phyloP scores from a whole-genome alignment of 2,888 invertebrate genomes.

The Augiades crinisus region DNA sequence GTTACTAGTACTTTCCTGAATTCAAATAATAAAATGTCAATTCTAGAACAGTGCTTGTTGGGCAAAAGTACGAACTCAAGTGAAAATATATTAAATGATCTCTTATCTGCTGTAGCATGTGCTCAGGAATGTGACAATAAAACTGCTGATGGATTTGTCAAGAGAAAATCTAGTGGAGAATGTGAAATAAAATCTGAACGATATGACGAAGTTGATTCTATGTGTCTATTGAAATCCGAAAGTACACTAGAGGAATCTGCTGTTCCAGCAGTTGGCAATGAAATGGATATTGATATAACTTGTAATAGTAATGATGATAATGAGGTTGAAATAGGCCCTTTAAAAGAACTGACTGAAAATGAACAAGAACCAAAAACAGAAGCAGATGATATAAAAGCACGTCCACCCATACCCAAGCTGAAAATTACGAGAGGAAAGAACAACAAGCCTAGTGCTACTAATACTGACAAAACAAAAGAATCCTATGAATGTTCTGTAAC shows the following conservation, averaged over 20 bases:
- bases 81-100: slow-evolving; percentile 82
- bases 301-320: slow-evolving; percentile 64
- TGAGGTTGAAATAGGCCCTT: slow-evolving; percentile 74
- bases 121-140: slow-evolving; percentile 83
- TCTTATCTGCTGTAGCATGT: slow-evolving; percentile 81
- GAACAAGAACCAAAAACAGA: slow-evolving; percentile 52
- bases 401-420: slow-evolving; percentile 75
- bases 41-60: slow-evolving; percentile 86
- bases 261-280: slow-evolving; percentile 74
- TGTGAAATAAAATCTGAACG: slow-evolving; percentile 58
- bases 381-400: slow-evolving; percentile 37
- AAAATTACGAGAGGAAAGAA: slow-evolving; percentile 73
- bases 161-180: slow-evolving; percentile 63
- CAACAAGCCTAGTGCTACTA: slow-evolving; percentile 5
- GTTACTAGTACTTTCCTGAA: slow-evolving; percentile 68
- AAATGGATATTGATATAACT: slow-evolving; percentile 76
- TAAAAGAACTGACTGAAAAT: slow-evolving; percentile 71
- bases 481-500: slow-evolving; percentile 75
- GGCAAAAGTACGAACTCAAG: slow-evolving; percentile 75
- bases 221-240: slow-evolving; percentile 70
- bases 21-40: slow-evolving; percentile 82
- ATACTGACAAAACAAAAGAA: slow-evolving; percentile 69
- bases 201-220: slow-evolving; percentile 47
- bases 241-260: slow-evolving; percentile 78
- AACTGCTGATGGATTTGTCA: slow-evolving; percentile 66